phyloP scores from a whole-genome alignment of 2,113 vertebrate genomes.

The Alexandromys fortis region DNA sequence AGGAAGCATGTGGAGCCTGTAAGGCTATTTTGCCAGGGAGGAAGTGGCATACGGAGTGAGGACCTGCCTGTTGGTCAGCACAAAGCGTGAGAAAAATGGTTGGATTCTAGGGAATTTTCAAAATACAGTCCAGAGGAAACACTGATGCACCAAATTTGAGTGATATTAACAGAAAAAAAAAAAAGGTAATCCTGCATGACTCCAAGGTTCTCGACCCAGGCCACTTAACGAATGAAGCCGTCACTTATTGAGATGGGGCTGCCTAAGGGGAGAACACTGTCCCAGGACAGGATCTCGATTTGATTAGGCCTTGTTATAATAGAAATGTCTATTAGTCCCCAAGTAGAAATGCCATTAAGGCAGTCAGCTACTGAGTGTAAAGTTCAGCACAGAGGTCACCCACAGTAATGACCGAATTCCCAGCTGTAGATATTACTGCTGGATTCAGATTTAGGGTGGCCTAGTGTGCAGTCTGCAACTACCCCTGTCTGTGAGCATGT shows the following conservation, averaged over 20 bases:
- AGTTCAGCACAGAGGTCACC: background rate
- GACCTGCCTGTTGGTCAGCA: background rate
- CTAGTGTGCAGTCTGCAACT: background rate
- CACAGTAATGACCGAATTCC: background rate
- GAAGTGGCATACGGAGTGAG: rapidly evolving
- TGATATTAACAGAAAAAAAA: background rate
- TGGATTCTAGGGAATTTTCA: constrained; percentile 17
- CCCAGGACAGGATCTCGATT: background rate
- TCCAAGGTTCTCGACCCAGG: background rate
- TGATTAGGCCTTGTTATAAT: background rate
- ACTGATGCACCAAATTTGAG: background rate
- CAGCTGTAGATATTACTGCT: background rate
- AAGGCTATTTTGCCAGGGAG: background rate
- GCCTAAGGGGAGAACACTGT: background rate
- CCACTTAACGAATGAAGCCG: background rate
- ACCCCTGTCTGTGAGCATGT: background rate
- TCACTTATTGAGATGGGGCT: constrained; percentile 1
- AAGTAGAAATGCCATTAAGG: background rate
- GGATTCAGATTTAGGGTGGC: background rate
- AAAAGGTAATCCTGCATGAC: background rate
- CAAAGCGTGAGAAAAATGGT: background rate
- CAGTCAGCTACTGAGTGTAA: background rate
- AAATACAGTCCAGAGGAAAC: background rate
- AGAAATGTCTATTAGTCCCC: constrained; percentile 5
- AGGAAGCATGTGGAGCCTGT: background rate